Conservation (phyloP, 2,797 vertebrate genomes). For the Heterohyrax brucei region DNA sequence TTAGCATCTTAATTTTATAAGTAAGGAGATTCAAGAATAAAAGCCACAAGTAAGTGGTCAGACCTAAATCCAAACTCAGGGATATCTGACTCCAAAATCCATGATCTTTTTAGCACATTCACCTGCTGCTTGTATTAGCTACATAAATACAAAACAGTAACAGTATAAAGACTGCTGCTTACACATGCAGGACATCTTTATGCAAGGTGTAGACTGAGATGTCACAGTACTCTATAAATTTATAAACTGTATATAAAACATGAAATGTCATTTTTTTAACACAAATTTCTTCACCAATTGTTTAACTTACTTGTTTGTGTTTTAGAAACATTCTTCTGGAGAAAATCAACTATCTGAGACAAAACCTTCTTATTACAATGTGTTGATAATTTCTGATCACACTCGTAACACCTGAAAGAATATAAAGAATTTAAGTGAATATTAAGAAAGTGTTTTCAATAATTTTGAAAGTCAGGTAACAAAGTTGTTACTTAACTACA, state of each 20-base stretch:
- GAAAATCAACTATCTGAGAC: constrained; percentile 97
- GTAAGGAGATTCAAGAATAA: constrained; percentile 5
- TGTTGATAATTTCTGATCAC: constrained; percentile 97
- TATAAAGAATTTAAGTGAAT: constrained; percentile 70
- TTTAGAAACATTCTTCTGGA: constrained; percentile 97
- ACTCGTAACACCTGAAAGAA: constrained; percentile 97
- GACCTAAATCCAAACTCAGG: background rate
- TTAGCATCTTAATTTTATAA: background rate
- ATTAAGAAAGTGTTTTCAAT: constrained; percentile 58
- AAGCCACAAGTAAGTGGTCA: background rate
- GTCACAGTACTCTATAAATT: constrained; percentile 23
- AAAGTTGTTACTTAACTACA: constrained; percentile 2
- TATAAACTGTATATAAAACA: constrained; percentile 43
- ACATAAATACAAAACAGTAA: background rate
- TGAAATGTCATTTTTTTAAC: constrained; percentile 45
- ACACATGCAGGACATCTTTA: background rate
- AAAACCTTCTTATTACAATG: constrained; percentile 98
- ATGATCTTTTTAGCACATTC: background rate
- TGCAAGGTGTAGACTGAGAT: background rate
- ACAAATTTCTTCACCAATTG: constrained; percentile 48
- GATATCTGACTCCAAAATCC: background rate
- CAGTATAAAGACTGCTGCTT: background rate
- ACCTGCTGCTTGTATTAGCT: background rate
- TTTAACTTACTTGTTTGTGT: constrained; percentile 95
- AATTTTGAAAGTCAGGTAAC: constrained; percentile 43